Evolutionary conservation across 2,797 vertebrate genomes (phyloP).

Genomic region (Prionace glauca): DNA sequence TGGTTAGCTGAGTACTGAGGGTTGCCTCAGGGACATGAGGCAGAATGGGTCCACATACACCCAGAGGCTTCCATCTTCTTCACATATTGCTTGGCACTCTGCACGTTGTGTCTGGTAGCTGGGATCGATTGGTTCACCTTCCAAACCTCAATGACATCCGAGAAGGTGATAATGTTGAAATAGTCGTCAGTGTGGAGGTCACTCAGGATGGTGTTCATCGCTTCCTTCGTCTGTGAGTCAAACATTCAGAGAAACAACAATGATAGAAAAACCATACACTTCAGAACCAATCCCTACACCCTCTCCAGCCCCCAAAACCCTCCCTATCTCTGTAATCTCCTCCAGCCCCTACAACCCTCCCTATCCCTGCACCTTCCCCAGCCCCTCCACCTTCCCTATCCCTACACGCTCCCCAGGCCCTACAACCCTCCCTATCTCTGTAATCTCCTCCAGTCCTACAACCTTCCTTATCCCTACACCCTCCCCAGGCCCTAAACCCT

Average conservation of each 20-base stretch:
- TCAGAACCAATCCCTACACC: neutral
- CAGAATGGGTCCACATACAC: conserved; percentile 56
- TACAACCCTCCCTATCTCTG: too few relatives aligned
- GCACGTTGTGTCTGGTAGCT: conserved; percentile 65
- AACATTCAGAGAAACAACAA: neutral
- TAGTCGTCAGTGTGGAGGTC: conserved; percentile 69
- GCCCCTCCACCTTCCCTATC: too few relatives aligned
- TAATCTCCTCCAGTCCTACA: too few relatives aligned
- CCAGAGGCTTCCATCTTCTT: conserved; percentile 67
- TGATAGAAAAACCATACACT: neutral
- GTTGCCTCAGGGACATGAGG: too few relatives aligned
- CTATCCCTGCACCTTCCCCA: too few relatives aligned
- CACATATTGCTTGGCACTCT: conserved; percentile 68
- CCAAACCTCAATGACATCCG: conserved; percentile 70
- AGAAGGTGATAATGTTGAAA: conserved; percentile 83
- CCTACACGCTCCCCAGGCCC: too few relatives aligned
- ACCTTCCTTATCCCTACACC: too few relatives aligned
- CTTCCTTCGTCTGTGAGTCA: conserved; percentile 68
- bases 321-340: too few relatives aligned
- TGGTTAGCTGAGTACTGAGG: neutral
- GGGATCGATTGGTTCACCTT: conserved; percentile 62
- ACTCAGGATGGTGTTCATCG: conserved; percentile 71
- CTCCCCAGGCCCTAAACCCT: too few relatives aligned
- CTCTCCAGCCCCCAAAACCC: neutral
- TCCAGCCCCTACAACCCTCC: too few relatives aligned